Evolutionary conservation across 2,113 vertebrate genomes (phyloP).

Genomic region (Merops nubicus): DNA sequence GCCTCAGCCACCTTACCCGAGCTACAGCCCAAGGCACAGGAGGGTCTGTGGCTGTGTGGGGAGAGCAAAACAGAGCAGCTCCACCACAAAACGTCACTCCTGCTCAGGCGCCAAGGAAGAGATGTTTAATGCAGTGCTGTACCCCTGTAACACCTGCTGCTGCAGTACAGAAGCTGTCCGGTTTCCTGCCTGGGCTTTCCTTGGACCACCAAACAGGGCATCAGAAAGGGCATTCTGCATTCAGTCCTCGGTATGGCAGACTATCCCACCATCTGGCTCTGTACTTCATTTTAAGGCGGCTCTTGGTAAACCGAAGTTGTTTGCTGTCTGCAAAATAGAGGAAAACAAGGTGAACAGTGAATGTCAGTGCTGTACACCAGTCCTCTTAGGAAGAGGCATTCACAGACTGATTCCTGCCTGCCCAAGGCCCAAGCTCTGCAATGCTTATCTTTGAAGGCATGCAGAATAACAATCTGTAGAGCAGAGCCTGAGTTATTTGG

Average conservation of each 20-base stretch:
- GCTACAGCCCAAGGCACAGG: not conserved
- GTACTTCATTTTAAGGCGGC: not conserved
- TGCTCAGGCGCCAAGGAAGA: not conserved
- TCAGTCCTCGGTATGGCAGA: not conserved
- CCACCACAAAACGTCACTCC: not conserved
- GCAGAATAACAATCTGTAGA: not conserved
- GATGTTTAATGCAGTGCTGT: not conserved
- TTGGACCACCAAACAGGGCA: not conserved
- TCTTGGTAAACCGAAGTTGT: not conserved
- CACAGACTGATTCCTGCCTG: not conserved
- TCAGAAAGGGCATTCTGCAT: not conserved
- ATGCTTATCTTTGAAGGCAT: not conserved
- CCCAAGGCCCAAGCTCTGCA: not conserved
- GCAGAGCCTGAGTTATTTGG: not conserved
- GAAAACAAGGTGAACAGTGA: not conserved
- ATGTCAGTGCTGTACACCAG: not conserved
- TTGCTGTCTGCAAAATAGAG: not conserved
- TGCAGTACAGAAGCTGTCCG: not conserved
- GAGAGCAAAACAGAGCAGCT: not conserved
- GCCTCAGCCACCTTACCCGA: not conserved
- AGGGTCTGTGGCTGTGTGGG: rapidly evolving
- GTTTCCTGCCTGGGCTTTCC: not conserved
- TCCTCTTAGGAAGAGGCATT: not conserved
- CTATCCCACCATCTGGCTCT: not conserved
- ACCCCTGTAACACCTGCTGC: not conserved